These are phyloP conservation scores for Apus apus DNA, from an alignment of 2,113 vertebrate species.

Conservation along the genomic window DNA sequence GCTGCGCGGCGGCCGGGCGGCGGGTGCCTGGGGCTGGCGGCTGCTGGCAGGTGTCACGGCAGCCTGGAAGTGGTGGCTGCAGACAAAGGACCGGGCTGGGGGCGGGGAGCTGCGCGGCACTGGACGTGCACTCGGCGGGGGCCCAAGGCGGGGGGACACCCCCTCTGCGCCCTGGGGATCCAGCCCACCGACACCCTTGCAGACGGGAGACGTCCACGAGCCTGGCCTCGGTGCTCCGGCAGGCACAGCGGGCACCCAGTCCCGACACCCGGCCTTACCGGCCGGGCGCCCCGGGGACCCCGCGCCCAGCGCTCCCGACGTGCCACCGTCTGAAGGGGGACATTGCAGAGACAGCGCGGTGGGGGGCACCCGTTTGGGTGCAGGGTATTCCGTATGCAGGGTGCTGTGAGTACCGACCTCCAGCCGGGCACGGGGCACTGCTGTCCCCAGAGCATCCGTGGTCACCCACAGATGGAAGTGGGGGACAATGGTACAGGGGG, in stretches of 20 bases:
- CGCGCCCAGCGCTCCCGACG: background rate
- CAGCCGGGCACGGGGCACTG: background rate
- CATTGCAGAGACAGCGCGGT: background rate
- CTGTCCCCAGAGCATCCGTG: background rate
- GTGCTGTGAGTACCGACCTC: background rate
- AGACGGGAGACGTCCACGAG: background rate
- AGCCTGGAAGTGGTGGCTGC: constrained; percentile 54
- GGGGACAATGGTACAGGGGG: background rate
- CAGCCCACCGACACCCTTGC: background rate
- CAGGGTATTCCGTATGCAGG: background rate
- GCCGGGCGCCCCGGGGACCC: background rate
- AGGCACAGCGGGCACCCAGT: background rate
- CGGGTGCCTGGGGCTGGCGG: background rate
- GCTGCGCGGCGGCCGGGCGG: background rate
- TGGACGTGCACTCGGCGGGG: constrained; percentile 29
- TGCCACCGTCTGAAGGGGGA: background rate
- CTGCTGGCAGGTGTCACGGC: constrained; percentile 43
- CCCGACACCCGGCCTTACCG: rapidly evolving
- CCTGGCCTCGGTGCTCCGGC: background rate
- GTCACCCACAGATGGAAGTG: background rate
- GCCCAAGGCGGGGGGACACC: background rate
- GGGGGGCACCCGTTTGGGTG: background rate
- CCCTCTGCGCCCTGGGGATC: background rate
- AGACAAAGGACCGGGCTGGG: constrained; percentile 60
- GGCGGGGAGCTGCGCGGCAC: constrained; percentile 38